phyloP scores from a whole-genome alignment of 2,797 vertebrate species.

The Leucoraja ocellata region DNA sequence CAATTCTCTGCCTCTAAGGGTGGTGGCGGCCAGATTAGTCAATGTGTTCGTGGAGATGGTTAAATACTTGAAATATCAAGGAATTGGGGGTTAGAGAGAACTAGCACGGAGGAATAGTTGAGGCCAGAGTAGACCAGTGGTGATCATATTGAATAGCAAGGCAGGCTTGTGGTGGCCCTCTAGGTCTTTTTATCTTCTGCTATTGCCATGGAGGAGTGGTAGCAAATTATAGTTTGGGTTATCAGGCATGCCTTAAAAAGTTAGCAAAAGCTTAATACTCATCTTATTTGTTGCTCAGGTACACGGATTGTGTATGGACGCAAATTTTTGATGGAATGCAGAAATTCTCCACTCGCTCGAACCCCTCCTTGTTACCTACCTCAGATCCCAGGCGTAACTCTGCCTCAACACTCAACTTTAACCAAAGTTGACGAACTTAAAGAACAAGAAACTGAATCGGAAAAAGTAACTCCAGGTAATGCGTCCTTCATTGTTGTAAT shows the following conservation, averaged over 20 bases:
- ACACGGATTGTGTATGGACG: slow-evolving; percentile 84
- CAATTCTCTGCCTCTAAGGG: no score
- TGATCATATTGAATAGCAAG: no score
- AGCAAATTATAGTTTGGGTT: neutral
- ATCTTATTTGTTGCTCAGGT: slow-evolving; percentile 56
- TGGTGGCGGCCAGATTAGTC: no score
- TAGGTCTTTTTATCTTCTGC: no score
- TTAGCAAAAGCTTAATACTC: neutral
- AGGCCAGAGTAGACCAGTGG: no score
- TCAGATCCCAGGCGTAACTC: slow-evolving; percentile 80
- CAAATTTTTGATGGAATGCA: slow-evolving; percentile 86
- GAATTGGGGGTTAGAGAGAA: no score
- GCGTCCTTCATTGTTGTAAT: neutral
- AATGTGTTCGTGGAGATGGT: neutral
- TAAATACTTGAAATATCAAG: no score
- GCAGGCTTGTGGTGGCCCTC: no score
- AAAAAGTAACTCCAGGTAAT: slow-evolving; percentile 75
- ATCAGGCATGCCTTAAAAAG: neutral
- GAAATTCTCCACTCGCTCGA: slow-evolving; percentile 75
- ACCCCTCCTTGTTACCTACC: slow-evolving; percentile 81
- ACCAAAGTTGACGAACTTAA: slow-evolving; percentile 81
- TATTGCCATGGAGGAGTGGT: no score
- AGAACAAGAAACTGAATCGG: slow-evolving; percentile 73
- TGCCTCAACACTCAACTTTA: slow-evolving; percentile 64
- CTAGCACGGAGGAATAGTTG: no score